Conservation (phyloP, 2,113 vertebrate genomes). For the Ahaetulla prasina region DNA sequence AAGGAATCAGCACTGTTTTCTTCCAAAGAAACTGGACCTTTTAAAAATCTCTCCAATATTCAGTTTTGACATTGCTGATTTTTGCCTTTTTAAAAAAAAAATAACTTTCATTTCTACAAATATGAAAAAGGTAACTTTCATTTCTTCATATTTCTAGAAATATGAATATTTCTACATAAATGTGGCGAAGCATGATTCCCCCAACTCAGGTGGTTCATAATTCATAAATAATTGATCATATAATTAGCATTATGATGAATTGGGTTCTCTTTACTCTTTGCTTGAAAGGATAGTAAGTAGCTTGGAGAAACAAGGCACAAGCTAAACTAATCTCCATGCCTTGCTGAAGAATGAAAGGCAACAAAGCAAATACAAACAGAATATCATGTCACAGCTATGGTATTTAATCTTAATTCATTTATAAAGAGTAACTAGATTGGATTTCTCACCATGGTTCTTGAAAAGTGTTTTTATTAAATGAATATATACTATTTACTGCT, state of each 20-base stretch:
- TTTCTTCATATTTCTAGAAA: not conserved
- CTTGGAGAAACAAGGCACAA: conserved; percentile 17
- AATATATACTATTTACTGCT: conserved; percentile 52
- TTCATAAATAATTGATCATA: not conserved
- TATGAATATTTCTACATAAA: not conserved
- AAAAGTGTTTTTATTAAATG: conserved; percentile 46
- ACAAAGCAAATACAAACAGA: conserved; percentile 53
- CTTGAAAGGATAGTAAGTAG: not conserved
- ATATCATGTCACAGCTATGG: conserved; percentile 45
- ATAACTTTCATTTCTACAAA: not conserved
- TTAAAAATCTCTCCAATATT: conserved; percentile 18
- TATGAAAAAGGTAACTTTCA: not conserved
- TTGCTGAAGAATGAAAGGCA: conserved; percentile 45
- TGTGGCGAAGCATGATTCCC: not conserved
- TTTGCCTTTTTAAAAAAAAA: not conserved
- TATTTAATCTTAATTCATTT: conserved; percentile 50
- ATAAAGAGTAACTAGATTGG: conserved; percentile 37
- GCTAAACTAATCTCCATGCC: conserved; percentile 19
- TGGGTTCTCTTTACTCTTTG: conserved; percentile 23
- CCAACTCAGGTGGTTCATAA: not conserved
- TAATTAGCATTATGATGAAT: not conserved
- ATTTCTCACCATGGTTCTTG: conserved; percentile 50
- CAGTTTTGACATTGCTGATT: conserved; percentile 5
- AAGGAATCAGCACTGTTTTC: not conserved
- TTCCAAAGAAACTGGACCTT: conserved; percentile 3